Evolutionary conservation across 2,888 invertebrate genomes (phyloP).

Genomic region (Tuta absoluta): DNA sequence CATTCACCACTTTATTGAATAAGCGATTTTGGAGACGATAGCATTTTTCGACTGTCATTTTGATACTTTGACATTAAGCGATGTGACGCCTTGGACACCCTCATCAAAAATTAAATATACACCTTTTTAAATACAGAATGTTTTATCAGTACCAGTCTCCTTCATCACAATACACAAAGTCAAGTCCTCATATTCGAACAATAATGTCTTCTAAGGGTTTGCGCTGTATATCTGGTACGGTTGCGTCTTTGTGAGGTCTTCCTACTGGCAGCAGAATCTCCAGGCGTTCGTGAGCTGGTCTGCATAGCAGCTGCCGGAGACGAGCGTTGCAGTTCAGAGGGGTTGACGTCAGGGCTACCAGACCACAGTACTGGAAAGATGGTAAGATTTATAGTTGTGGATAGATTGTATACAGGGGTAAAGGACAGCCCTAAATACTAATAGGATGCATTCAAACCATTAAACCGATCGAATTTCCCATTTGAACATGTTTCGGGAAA

Average conservation of each 20-base stretch:
- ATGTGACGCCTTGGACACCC: no score
- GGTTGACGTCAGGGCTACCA: slow-evolving; percentile 93
- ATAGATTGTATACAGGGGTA: slow-evolving; percentile 82
- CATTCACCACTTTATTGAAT: no score
- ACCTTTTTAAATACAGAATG: no score
- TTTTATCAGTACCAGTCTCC: no score
- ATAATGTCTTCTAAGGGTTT: slow-evolving; percentile 88
- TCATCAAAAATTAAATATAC: no score
- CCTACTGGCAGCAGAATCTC: slow-evolving; percentile 92
- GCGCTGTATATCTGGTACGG: slow-evolving; percentile 88
- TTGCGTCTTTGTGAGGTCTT: slow-evolving; percentile 88
- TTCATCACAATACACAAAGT: no score
- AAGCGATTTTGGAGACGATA: no score
- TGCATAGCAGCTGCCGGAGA: slow-evolving; percentile 85
- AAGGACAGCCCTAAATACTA: slow-evolving; percentile 90
- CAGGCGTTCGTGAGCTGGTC: slow-evolving; percentile 91
- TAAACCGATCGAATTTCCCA: no score
- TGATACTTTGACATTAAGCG: no score
- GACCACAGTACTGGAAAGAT: slow-evolving; percentile 86
- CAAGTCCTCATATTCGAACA: slow-evolving; percentile 72
- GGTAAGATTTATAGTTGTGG: neutral
- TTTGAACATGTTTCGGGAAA: no score
- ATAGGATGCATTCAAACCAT: no score
- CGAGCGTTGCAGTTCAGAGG: slow-evolving; percentile 95
- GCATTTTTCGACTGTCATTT: no score